Evolutionary conservation across 2,113 vertebrate species (phyloP).

Genomic region (Scophthalmus maximus): DNA sequence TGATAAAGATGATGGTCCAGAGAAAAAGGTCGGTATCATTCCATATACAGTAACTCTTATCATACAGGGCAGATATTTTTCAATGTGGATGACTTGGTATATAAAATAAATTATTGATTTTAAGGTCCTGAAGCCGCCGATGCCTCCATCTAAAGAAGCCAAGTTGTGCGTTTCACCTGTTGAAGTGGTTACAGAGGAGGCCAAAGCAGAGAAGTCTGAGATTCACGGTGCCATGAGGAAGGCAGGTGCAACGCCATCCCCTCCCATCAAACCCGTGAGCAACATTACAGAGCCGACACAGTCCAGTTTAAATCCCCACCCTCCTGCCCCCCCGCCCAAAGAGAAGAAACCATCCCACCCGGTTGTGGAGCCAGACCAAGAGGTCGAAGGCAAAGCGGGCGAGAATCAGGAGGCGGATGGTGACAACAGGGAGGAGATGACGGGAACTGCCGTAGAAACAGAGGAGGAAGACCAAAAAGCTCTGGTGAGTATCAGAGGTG

Average conservation of each 20-base stretch:
- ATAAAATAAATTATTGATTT: constrained; percentile 3
- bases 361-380: constrained; percentile 10
- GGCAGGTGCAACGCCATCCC: constrained; percentile 31
- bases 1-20: constrained; percentile 48
- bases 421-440: constrained; percentile 9
- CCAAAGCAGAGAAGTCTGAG: constrained; percentile 20
- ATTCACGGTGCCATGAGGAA: constrained; percentile 45
- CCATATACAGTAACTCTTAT: not conserved
- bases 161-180: constrained; percentile 41
- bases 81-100: not conserved
- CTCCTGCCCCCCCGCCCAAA: constrained; percentile 75
- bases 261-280: constrained; percentile 53
- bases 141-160: constrained; percentile 63
- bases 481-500: constrained; percentile 35
- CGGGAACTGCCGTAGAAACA: not conserved
- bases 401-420: constrained; percentile 29
- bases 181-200: constrained; percentile 44
- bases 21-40: constrained; percentile 61
- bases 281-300: constrained; percentile 26
- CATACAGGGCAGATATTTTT: not conserved
- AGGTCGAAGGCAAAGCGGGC: not conserved
- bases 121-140: constrained; percentile 68
- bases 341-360: constrained; percentile 68
- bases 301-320: constrained; percentile 21
- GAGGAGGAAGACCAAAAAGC: constrained; percentile 26